A percentile compares a stretch with the other conserved stretches of the same genome.
These are phyloP conservation scores for Elegia similella DNA, from an alignment of 2,888 invertebrate species.

Conservation along the genomic window DNA sequence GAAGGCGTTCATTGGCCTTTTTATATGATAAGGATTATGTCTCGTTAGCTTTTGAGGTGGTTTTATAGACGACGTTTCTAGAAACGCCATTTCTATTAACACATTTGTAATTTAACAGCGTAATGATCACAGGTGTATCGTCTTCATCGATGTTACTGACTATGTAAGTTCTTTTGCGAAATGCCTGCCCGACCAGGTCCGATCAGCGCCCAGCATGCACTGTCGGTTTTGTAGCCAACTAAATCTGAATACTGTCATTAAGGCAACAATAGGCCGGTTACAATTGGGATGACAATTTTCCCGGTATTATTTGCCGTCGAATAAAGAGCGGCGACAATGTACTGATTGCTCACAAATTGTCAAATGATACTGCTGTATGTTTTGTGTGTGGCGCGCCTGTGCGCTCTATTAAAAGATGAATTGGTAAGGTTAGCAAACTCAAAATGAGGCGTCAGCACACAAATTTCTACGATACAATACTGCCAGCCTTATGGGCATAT, in stretches of 20 bases:
- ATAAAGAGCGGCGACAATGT: constrained; percentile 81
- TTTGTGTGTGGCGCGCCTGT: constrained; percentile 73
- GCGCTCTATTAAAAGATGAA: constrained; percentile 60
- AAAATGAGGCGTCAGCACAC: neutral
- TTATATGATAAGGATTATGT: constrained; percentile 88
- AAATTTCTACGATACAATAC: neutral
- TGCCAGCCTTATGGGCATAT: too few relatives aligned
- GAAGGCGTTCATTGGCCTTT: constrained; percentile 98
- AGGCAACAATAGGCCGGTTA: constrained; percentile 68
- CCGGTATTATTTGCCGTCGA: constrained; percentile 79
- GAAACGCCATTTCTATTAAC: constrained; percentile 54
- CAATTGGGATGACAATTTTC: constrained; percentile 79
- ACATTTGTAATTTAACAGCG: neutral
- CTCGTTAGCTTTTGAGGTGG: constrained; percentile 67
- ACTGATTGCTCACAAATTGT: constrained; percentile 81
- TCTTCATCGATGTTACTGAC: neutral
- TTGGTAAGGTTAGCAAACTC: constrained; percentile 25
- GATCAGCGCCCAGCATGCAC: constrained; percentile 50
- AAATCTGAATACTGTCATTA: constrained; percentile 76
- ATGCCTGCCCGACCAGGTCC: neutral
- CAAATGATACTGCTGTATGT: constrained; percentile 78
- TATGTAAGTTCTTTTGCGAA: neutral
- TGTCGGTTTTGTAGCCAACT: constrained; percentile 61
- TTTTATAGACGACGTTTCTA: constrained; percentile 51
- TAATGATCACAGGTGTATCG: neutral